Conservation (phyloP, 2,797 vertebrate species). For the Tiaroga cobitis region DNA sequence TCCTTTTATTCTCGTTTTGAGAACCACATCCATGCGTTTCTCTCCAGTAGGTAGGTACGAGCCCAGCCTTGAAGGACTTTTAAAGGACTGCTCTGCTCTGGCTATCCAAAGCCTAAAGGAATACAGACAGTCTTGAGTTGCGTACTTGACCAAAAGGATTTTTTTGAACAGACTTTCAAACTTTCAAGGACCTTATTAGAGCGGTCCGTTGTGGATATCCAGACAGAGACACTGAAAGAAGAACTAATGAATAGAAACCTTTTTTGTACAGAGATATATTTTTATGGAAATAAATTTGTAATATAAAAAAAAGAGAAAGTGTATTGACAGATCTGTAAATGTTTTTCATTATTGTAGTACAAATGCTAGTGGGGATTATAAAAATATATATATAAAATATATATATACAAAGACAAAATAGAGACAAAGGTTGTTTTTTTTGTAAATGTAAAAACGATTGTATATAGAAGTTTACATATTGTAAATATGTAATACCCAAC, state of each 20-base stretch:
- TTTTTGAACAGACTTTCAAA: constrained; percentile 56
- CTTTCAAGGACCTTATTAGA: constrained; percentile 57
- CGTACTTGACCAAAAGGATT: constrained; percentile 61
- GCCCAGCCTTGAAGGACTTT: constrained; percentile 54
- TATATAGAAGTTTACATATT: constrained; percentile 98
- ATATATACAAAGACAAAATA: constrained; percentile 82
- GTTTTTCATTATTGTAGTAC: constrained; percentile 98
- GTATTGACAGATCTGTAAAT: constrained; percentile 91
- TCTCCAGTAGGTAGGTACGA: constrained; percentile 48
- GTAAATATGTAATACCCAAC: constrained; percentile 98
- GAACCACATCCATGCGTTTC: constrained; percentile 45
- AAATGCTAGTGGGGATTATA: constrained; percentile 88
- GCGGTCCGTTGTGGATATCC: constrained; percentile 54
- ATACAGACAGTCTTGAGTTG: constrained; percentile 55
- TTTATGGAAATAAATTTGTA: constrained; percentile 99
- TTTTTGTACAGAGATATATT: constrained; percentile 99
- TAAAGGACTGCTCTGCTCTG: constrained; percentile 57
- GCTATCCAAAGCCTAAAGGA: constrained; percentile 68
- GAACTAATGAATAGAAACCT: constrained; percentile 66
- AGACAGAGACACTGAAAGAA: constrained; percentile 61
- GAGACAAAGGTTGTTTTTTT: constrained; percentile 88
- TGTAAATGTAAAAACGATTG: constrained; percentile 99
- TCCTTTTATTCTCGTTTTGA: constrained; percentile 14
- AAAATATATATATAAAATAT: constrained; percentile 68
- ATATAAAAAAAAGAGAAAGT: constrained; percentile 86